Conservation (phyloP, 2,888 invertebrate genomes). For the Cenopis cana region DNA sequence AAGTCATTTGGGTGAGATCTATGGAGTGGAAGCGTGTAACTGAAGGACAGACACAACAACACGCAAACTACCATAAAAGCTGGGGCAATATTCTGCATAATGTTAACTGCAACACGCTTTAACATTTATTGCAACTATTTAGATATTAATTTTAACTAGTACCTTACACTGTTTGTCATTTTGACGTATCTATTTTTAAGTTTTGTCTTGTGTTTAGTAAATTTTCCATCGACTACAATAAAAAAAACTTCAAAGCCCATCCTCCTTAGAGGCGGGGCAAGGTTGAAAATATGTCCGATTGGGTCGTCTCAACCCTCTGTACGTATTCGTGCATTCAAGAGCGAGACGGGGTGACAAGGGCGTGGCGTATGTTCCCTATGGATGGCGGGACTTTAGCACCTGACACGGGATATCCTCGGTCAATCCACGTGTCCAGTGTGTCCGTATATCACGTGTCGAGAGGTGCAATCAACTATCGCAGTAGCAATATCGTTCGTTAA, state of each 20-base stretch:
- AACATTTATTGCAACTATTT: slow-evolving; percentile 17
- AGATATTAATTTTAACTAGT: background rate
- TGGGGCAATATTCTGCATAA: slow-evolving; percentile 64
- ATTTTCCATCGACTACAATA: background rate
- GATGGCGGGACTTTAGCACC: slow-evolving; percentile 60
- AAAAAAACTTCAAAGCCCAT: slow-evolving; percentile 14
- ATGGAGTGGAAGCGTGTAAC: slow-evolving; percentile 71
- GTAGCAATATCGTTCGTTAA: background rate
- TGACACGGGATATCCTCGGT: slow-evolving; percentile 56
- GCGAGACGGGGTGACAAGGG: slow-evolving; percentile 56
- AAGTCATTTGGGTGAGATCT: slow-evolving; percentile 50
- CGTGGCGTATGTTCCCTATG: slow-evolving; percentile 64
- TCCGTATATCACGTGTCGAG: slow-evolving; percentile 60
- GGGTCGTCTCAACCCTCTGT: slow-evolving; percentile 62
- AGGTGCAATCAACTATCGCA: background rate
- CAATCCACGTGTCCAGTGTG: slow-evolving; percentile 68
- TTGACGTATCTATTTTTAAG: background rate
- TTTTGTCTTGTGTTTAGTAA: too few species aligned
- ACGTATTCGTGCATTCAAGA: slow-evolving; percentile 53
- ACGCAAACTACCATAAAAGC: slow-evolving; percentile 60
- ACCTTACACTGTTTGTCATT: slow-evolving; percentile 1
- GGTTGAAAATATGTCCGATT: slow-evolving; percentile 56
- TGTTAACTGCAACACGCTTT: slow-evolving; percentile 39
- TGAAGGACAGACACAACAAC: slow-evolving; percentile 66
- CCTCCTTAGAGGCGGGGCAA: slow-evolving; percentile 53